Evolutionary conservation across 2,888 invertebrate genomes (phyloP).

Genomic region (Phlogophora meticulosa): DNA sequence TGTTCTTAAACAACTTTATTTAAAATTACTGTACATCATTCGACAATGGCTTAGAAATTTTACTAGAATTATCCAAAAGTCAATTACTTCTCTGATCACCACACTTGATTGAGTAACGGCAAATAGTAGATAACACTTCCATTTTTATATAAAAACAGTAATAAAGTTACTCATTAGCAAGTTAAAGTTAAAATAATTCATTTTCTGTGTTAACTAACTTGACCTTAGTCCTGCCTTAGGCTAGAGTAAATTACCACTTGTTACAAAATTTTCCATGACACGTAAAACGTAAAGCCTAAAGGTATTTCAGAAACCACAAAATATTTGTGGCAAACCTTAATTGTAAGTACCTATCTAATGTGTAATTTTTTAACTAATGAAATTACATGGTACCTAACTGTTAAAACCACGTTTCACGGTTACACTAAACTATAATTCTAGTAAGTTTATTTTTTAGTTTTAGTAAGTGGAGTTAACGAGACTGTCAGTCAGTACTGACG

Average conservation of each 20-base stretch:
- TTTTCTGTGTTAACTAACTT: slow-evolving; percentile 15
- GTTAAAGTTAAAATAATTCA: slow-evolving; percentile 1
- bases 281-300: too few species aligned
- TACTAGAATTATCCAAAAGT: not conserved
- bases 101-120: not conserved
- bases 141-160: too few species aligned
- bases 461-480: too few species aligned
- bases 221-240: slow-evolving; percentile 22
- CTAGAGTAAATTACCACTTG: slow-evolving; percentile 3
- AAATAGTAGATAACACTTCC: too few species aligned
- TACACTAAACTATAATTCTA: too few species aligned
- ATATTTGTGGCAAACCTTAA: slow-evolving; percentile 16
- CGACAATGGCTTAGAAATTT: not conserved
- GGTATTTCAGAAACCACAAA: slow-evolving; percentile 20
- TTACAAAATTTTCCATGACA: slow-evolving; percentile 30
- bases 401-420: too few species aligned
- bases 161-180: not conserved
- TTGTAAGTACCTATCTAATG: not conserved
- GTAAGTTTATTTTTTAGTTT: too few species aligned
- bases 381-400: too few species aligned
- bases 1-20: slow-evolving; percentile 9
- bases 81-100: not conserved
- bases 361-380: too few species aligned
- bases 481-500: too few species aligned
- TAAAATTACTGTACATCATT: slow-evolving; percentile 18